These are phyloP conservation scores for Lasiommata megera DNA, from an alignment of 2,888 invertebrate species.

Conservation along the genomic window DNA sequence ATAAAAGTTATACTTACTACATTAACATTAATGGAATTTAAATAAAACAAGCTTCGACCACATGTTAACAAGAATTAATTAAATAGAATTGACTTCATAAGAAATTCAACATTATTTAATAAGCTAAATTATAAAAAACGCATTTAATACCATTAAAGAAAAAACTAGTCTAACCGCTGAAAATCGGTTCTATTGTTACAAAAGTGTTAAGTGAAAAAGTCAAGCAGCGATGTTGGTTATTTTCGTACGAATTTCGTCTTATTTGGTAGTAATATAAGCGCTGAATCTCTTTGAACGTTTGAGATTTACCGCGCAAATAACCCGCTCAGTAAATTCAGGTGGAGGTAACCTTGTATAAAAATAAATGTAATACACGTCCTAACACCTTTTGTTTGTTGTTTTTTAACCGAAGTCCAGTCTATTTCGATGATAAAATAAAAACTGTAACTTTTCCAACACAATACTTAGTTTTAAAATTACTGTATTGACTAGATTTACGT, in stretches of 20 bases:
- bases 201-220: constrained; percentile 35
- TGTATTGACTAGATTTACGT: too few species aligned
- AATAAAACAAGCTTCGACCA: too few species aligned
- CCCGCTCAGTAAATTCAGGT: constrained; percentile 19
- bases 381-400: constrained; percentile 26
- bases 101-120: too few species aligned
- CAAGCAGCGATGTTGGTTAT: constrained; percentile 11
- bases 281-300: constrained; percentile 25
- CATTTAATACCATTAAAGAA: constrained; percentile 21
- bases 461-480: too few species aligned
- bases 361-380: constrained; percentile 34
- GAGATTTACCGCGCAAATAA: not conserved
- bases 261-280: constrained; percentile 33
- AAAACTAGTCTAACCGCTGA: constrained; percentile 28
- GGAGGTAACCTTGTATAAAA: constrained; percentile 48
- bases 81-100: too few species aligned
- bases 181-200: constrained; percentile 37
- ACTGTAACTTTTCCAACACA: too few species aligned
- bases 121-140: constrained; percentile 18
- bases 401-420: not conserved
- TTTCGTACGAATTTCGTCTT: constrained; percentile 27
- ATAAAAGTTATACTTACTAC: too few species aligned
- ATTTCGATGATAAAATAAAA: too few species aligned
- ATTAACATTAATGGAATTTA: too few species aligned
- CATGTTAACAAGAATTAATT: too few species aligned